Conservation (phyloP, 2,113 vertebrate genomes). For the Eulemur macaco region DNA sequence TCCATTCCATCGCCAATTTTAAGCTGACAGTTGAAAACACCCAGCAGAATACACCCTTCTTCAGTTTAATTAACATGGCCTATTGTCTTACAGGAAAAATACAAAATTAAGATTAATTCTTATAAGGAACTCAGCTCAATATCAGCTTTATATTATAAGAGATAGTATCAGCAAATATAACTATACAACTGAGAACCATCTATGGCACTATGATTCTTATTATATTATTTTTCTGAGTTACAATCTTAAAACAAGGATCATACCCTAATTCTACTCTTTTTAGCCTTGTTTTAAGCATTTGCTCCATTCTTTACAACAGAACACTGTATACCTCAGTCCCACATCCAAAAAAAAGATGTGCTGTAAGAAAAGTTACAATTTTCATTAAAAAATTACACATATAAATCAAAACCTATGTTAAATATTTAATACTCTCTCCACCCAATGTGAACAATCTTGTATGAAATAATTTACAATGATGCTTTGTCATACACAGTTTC, state of each 20-base stretch:
- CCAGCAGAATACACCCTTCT: constrained; percentile 83
- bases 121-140: constrained; percentile 84
- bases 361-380: constrained; percentile 88
- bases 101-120: constrained; percentile 87
- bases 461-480: constrained; percentile 93
- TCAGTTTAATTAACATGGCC: constrained; percentile 83
- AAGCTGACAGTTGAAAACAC: constrained; percentile 83
- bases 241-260: constrained; percentile 88
- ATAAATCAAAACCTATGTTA: constrained; percentile 93
- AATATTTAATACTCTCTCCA: constrained; percentile 93
- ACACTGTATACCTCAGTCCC: constrained; percentile 88
- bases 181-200: constrained; percentile 86
- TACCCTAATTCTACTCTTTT: constrained; percentile 87
- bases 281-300: constrained; percentile 87
- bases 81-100: constrained; percentile 86
- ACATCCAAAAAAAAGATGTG: constrained; percentile 88
- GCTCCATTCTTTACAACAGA: constrained; percentile 90
- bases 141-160: constrained; percentile 88
- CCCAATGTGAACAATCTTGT: constrained; percentile 86
- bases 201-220: constrained; percentile 86
- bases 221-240: constrained; percentile 90
- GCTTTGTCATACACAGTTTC: constrained; percentile 86
- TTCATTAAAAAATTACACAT: constrained; percentile 90
- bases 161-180: constrained; percentile 87
- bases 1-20: constrained; percentile 84